Evolutionary conservation across 2,113 vertebrate species (phyloP), one percentile per base, ranked within the genome.

Genomic region (Pavo muticus): DNA sequence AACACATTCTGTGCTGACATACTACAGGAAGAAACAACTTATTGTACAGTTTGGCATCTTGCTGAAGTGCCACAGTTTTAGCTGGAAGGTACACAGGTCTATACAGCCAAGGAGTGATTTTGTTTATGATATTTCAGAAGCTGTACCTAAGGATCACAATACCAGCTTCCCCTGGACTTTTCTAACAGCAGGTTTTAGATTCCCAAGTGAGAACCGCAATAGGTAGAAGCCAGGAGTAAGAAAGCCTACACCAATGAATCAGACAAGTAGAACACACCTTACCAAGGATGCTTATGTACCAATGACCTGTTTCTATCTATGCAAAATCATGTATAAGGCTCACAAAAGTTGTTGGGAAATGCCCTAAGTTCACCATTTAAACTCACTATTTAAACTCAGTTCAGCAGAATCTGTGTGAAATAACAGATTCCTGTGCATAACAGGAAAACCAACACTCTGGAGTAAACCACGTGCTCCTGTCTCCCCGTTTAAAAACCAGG

Each of bases 171-270:
- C 77, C 45, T n/a, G 45, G 57, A 69, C 40, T 63, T 84, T 3
- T 76, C 30, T 40, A 85, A 61, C 24, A 90, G 50, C 13, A 90
- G 45, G 57, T 52, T 91, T 87, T 64, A 88, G 65, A 84, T 67
- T 67, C 50, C 89, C 69, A 60, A 70, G 59, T 35, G 21, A 83
- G 85, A 94, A 68, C n/a, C 64, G 45, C 56, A 72, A 27, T 4
- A 78, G 14, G 24, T 65, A 44, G 44, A 73, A 90, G 74, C 20
- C 25, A 29, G 21, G 15, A 79, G 21, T 8, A 60, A 83, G 17
- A 15, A 74, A 84, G 30, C 25, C 42, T 42, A 35, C 44, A 70
- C 19, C 56, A 72, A 16, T 10, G 54, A 54, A 82, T 86, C 63
- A 94, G 59, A 71, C 44, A 29, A 83, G 60, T 47, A 88, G 64